Evolutionary conservation across 2,113 vertebrate genomes (phyloP).

Genomic region (Phalacrocorax brasilianus): DNA sequence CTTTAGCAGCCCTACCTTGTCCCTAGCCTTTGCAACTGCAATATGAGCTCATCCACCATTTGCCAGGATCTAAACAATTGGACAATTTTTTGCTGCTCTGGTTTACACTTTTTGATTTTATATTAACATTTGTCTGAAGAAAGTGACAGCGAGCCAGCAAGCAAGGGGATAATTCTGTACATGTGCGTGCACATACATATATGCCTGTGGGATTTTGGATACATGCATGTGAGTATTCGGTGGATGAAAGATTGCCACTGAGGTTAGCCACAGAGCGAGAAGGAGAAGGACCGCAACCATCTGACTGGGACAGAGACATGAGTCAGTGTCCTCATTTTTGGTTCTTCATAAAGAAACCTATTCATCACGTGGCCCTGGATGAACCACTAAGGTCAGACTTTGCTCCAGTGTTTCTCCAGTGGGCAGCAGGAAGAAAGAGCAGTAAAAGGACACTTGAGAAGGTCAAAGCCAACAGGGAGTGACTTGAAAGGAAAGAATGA

Average conservation of each 20-base stretch:
- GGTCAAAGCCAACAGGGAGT: not conserved
- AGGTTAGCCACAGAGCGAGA: not conserved
- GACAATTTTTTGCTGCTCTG: not conserved
- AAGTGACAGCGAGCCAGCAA: rapidly evolving
- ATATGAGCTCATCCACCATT: not conserved
- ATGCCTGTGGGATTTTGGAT: not conserved
- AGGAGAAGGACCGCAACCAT: not conserved
- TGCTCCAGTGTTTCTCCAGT: not conserved
- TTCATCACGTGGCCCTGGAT: not conserved
- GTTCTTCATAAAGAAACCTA: not conserved
- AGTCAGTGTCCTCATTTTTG: not conserved
- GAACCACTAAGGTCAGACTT: not conserved
- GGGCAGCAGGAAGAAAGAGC: not conserved
- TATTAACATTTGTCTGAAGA: not conserved
- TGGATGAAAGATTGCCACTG: not conserved
- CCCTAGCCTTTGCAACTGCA: not conserved
- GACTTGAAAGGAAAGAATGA: not conserved
- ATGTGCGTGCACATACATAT: rapidly evolving
- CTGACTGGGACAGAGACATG: not conserved
- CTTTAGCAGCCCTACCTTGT: not conserved
- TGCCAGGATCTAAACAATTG: not conserved
- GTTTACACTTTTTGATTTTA: not conserved
- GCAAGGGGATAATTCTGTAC: not conserved
- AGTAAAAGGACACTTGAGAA: not conserved
- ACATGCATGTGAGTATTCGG: not conserved